phyloP scores from a whole-genome alignment of 2,888 invertebrate species.

The Lasioglossum marginatum region DNA sequence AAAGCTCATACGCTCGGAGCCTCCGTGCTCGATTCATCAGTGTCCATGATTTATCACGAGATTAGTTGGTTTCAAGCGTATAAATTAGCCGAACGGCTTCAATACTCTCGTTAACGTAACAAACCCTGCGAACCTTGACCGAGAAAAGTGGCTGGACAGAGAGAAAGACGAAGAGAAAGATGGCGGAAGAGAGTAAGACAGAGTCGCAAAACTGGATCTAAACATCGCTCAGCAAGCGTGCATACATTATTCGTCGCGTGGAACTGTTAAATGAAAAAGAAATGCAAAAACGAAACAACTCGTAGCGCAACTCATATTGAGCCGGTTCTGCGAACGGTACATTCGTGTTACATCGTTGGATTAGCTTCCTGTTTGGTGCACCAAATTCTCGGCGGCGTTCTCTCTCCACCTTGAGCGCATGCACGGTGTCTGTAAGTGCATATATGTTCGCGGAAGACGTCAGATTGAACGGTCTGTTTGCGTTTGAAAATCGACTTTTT shows the following conservation, averaged over 20 bases:
- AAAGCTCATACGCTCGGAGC: background rate
- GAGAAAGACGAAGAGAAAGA: background rate
- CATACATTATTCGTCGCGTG: slow-evolving; percentile 35
- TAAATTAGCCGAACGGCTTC: slow-evolving; percentile 19
- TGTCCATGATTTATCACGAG: slow-evolving; percentile 25
- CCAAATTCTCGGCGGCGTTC: slow-evolving; percentile 30
- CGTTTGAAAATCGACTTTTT: slow-evolving; percentile 46
- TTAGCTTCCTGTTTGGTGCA: slow-evolving; percentile 36
- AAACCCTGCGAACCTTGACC: slow-evolving; percentile 53
- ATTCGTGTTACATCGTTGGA: slow-evolving; percentile 34
- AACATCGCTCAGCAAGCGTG: slow-evolving; percentile 23
- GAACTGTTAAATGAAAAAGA: slow-evolving; percentile 32
- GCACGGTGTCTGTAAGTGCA: background rate
- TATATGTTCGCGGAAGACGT: background rate
- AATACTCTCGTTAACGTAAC: slow-evolving; percentile 31
- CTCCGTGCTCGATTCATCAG: slow-evolving; percentile 8
- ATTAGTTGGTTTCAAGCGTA: slow-evolving; percentile 6
- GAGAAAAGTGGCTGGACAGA: slow-evolving; percentile 7
- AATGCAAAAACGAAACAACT: background rate
- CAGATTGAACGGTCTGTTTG: slow-evolving; percentile 65
- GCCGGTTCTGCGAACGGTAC: slow-evolving; percentile 61
- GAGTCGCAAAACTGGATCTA: slow-evolving; percentile 58
- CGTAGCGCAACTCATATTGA: slow-evolving; percentile 24
- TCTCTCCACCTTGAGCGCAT: background rate
- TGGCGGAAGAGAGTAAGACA: background rate